phyloP scores from a whole-genome alignment of 2,888 invertebrate genomes.

The Philopedon plagiatum region DNA sequence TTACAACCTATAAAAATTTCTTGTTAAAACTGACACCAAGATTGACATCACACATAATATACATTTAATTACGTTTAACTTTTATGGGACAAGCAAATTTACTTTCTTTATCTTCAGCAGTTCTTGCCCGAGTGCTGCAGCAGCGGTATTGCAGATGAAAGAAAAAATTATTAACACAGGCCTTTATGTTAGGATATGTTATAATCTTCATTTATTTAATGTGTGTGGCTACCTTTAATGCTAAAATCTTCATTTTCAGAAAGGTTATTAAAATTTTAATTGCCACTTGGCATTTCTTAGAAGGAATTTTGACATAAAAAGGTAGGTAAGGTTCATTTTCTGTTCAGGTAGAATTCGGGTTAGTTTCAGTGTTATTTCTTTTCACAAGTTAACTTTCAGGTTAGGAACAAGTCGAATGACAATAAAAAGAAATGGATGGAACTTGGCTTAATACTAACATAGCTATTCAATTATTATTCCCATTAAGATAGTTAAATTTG shows the following conservation, averaged over 20 bases:
- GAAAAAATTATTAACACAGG: slow-evolving; percentile 16
- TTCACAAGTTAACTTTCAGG: too few species aligned
- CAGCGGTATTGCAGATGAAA: slow-evolving; percentile 8
- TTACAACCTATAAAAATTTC: slow-evolving; percentile 24
- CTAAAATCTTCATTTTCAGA: slow-evolving; percentile 24
- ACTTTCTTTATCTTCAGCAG: slow-evolving; percentile 14
- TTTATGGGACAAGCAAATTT: slow-evolving; percentile 21
- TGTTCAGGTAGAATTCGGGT: slow-evolving; percentile 16
- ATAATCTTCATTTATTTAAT: slow-evolving; percentile 12
- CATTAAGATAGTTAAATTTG: too few species aligned
- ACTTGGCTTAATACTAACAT: too few species aligned
- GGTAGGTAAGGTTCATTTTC: background rate
- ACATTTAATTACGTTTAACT: slow-evolving; percentile 22
- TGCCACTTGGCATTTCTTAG: slow-evolving; percentile 21
- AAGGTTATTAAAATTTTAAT: slow-evolving; percentile 17
- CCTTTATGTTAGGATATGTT: background rate
- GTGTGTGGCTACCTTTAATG: slow-evolving; percentile 18
- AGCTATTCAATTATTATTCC: too few species aligned
- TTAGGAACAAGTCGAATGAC: too few species aligned
- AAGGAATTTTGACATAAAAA: slow-evolving; percentile 19
- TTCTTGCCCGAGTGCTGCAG: background rate
- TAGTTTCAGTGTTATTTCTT: background rate
- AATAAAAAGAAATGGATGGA: too few species aligned
- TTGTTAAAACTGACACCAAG: slow-evolving; percentile 16
- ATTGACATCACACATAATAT: slow-evolving; percentile 23